These are phyloP conservation scores for Bubo blakistoni DNA, from an alignment of 2,113 vertebrate species.

Conservation along the genomic window DNA sequence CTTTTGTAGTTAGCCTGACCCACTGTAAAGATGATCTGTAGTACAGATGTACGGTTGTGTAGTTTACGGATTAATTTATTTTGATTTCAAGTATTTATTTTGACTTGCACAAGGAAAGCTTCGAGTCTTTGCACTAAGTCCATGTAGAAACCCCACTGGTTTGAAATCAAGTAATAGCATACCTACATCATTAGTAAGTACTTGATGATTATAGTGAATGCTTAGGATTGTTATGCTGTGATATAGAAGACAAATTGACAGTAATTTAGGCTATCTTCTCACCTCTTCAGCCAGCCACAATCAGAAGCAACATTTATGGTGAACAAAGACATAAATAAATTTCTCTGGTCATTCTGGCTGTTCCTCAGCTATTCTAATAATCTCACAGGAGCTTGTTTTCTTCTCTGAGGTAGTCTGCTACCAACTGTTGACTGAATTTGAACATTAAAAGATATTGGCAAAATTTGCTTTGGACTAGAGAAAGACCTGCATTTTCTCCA, in stretches of 20 bases:
- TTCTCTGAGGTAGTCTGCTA: background rate
- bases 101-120: background rate
- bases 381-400: background rate
- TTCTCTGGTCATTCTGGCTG: background rate
- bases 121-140: background rate
- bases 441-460: background rate
- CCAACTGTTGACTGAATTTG: background rate
- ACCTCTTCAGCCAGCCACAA: background rate
- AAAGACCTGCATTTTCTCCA: background rate
- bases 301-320: background rate
- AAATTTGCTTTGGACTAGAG: background rate
- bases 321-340: background rate
- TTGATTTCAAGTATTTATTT: background rate
- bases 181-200: background rate
- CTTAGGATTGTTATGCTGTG: background rate
- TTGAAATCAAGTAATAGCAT: background rate
- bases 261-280: background rate
- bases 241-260: background rate
- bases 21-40: background rate
- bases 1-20: background rate
- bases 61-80: background rate
- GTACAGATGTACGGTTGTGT: background rate
- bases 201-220: background rate
- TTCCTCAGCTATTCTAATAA: background rate
- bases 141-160: background rate